These are phyloP conservation scores for Argyrosomus japonicus DNA, from an alignment of 2,113 vertebrate genomes.

Conservation along the genomic window DNA sequence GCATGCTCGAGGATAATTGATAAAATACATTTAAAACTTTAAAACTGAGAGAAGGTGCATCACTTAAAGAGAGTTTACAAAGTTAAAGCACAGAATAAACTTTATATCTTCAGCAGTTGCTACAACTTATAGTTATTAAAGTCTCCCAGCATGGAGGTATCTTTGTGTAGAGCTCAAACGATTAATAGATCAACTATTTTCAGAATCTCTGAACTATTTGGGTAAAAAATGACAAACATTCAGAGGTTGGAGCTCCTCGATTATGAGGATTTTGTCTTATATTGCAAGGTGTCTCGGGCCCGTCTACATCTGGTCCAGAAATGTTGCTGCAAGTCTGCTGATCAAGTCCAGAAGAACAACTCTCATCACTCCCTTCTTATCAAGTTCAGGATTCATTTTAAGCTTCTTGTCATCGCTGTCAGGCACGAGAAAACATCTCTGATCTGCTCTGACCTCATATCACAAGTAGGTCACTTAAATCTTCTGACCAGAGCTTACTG, in stretches of 20 bases:
- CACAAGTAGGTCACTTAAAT: too few relatives aligned
- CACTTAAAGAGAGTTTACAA: background rate
- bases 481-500: too few relatives aligned
- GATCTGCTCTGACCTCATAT: too few relatives aligned
- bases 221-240: background rate
- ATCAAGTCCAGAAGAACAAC: too few relatives aligned
- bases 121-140: too few relatives aligned
- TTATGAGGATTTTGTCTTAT: background rate
- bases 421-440: too few relatives aligned
- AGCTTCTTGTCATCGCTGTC: too few relatives aligned
- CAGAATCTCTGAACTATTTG: background rate
- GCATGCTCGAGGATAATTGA: slow-evolving; percentile 28
- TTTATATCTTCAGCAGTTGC: background rate
- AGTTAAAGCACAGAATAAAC: background rate
- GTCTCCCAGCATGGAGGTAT: background rate
- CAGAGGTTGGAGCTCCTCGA: background rate
- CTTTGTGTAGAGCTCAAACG: background rate
- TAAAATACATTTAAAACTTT: slow-evolving; percentile 1
- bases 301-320: too few relatives aligned
- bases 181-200: background rate
- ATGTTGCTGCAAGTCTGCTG: too few relatives aligned
- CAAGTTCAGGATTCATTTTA: too few relatives aligned
- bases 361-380: too few relatives aligned
- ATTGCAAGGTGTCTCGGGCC: too few relatives aligned
- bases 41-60: background rate